phyloP scores from a whole-genome alignment of 2,888 invertebrate genomes.

The Andrena camellia region DNA sequence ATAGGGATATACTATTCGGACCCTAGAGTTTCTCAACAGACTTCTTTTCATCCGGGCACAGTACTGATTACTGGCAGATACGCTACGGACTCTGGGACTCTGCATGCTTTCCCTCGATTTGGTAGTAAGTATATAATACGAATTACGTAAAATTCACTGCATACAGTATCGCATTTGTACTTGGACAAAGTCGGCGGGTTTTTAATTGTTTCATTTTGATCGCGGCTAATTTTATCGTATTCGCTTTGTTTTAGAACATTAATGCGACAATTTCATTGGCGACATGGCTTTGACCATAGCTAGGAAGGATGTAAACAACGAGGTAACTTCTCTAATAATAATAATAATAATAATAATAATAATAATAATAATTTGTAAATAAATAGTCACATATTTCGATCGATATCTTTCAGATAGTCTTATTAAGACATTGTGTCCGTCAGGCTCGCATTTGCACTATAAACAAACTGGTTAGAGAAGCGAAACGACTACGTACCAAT shows the following conservation, averaged over 20 bases:
- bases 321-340: conserved; percentile 70
- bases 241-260: not conserved
- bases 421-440: conserved; percentile 76
- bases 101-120: too few relatives aligned
- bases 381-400: not conserved
- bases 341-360: too few relatives aligned
- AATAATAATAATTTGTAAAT: not conserved
- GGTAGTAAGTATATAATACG: too few relatives aligned
- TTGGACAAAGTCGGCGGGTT: not conserved
- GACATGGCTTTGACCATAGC: conserved; percentile 60
- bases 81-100: too few relatives aligned
- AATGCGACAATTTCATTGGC: not conserved
- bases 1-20: too few relatives aligned
- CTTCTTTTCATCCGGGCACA: too few relatives aligned
- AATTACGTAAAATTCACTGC: not conserved
- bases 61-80: too few relatives aligned
- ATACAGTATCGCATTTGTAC: not conserved
- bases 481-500: conserved; percentile 72
- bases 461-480: conserved; percentile 76
- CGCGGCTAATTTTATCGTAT: not conserved
- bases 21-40: too few relatives aligned
- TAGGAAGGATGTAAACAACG: conserved; percentile 78
- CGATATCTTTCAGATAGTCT: conserved; percentile 74
- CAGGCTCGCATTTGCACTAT: conserved; percentile 75
- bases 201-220: not conserved